These are phyloP conservation scores for Magallana gigas DNA, from an alignment of 1,140 invertebrate species.

Conservation along the genomic window DNA sequence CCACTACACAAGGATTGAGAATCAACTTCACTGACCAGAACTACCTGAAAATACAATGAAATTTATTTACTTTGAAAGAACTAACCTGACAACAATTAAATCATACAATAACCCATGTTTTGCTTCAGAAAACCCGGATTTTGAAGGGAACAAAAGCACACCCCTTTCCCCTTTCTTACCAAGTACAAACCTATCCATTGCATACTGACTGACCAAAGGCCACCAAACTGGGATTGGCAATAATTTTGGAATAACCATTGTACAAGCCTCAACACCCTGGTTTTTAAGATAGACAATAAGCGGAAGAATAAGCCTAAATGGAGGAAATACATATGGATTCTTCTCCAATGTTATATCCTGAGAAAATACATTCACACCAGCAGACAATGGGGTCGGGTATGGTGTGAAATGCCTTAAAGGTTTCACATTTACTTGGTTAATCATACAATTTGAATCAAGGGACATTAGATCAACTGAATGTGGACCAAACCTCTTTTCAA, in stretches of 20 bases:
- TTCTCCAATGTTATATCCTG: neutral
- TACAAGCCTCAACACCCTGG: too few relatives aligned
- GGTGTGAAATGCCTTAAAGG: neutral
- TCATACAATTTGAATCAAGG: slow-evolving; percentile 46
- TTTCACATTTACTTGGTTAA: neutral
- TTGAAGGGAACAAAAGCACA: too few relatives aligned
- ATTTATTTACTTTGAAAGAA: too few relatives aligned
- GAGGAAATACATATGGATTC: neutral
- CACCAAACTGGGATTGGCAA: neutral
- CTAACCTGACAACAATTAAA: too few relatives aligned
- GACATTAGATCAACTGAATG: slow-evolving; percentile 44
- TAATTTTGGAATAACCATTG: neutral
- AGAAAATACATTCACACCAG: neutral
- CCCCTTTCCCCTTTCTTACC: too few relatives aligned
- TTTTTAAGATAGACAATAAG: neutral
- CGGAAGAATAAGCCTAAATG: slow-evolving; percentile 7
- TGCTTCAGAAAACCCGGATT: too few relatives aligned
- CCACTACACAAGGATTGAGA: neutral
- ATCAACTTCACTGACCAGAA: neutral
- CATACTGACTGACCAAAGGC: neutral
- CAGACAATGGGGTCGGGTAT: neutral
- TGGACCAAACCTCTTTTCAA: slow-evolving; percentile 33
- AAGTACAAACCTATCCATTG: neutral
- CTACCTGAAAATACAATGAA: too few relatives aligned
- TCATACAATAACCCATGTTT: too few relatives aligned